phyloP scores from a whole-genome alignment of 2,113 vertebrate species.

The Shinisaurus crocodilurus region DNA sequence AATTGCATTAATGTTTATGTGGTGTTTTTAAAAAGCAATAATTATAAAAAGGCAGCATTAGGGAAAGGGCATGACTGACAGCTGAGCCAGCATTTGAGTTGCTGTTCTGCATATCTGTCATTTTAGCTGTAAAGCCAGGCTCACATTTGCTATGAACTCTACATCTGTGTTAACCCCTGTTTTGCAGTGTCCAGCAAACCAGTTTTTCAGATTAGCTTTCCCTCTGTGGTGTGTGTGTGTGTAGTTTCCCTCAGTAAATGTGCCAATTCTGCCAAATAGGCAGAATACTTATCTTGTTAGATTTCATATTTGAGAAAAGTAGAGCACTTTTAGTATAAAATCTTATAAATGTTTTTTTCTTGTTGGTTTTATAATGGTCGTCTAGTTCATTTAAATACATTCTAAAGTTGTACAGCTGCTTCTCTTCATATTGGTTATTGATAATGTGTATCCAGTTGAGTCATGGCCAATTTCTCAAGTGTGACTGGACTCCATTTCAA shows the following conservation, averaged over 20 bases:
- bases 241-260: neutral
- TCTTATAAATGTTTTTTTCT: neutral
- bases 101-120: neutral
- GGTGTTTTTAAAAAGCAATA: neutral
- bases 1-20: neutral
- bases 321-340: neutral
- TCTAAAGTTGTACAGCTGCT: neutral
- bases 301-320: neutral
- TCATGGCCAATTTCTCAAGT: neutral
- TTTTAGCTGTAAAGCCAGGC: neutral
- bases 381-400: neutral
- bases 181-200: neutral
- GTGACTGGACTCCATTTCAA: neutral
- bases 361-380: neutral
- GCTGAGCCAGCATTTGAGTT: neutral
- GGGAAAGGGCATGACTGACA: neutral
- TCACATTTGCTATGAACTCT: neutral
- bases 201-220: neutral
- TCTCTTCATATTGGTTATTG: neutral
- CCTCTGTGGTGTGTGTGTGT: too few relatives aligned
- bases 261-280: neutral
- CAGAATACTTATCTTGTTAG: neutral
- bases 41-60: neutral
- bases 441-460: neutral
- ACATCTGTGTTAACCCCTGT: neutral